These are phyloP conservation scores for Panulirus ornatus DNA, from an alignment of 1,140 invertebrate genomes.

Conservation along the genomic window DNA sequence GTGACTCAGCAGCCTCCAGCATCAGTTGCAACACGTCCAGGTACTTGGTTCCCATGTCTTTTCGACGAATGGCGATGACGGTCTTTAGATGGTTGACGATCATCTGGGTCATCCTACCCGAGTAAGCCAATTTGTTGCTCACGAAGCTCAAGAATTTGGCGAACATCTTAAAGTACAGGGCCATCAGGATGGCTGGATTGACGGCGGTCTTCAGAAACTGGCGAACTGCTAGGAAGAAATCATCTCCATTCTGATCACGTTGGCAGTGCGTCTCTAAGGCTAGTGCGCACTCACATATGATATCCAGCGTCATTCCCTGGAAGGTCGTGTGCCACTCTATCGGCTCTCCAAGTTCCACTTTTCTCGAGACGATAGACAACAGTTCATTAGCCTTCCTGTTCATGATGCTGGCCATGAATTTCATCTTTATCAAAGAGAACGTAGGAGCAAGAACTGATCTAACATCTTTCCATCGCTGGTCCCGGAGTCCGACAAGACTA, in stretches of 20 bases:
- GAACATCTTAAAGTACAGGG: conserved; percentile 77
- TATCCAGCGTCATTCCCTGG: conserved; percentile 79
- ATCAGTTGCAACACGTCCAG: conserved; percentile 74
- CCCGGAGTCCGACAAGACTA: conserved; percentile 77
- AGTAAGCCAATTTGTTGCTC: conserved; percentile 76
- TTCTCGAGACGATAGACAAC: conserved; percentile 75
- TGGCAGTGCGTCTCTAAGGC: conserved; percentile 79
- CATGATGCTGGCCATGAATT: conserved; percentile 78
- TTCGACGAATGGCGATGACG: conserved; percentile 76
- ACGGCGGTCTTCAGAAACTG: conserved; percentile 77
- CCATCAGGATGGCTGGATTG: conserved; percentile 76
- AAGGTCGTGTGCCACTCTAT: conserved; percentile 76
- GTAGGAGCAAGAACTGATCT: conserved; percentile 80
- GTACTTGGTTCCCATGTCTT: conserved; percentile 60
- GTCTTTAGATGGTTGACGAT: conserved; percentile 77
- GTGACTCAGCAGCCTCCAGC: conserved; percentile 68
- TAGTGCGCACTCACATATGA: conserved; percentile 80
- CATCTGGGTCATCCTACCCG: conserved; percentile 77
- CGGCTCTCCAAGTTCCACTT: conserved; percentile 66
- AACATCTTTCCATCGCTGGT: conserved; percentile 80
- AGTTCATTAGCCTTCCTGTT: conserved; percentile 77
- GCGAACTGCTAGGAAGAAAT: conserved; percentile 76
- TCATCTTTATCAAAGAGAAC: conserved; percentile 80
- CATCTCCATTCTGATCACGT: conserved; percentile 77
- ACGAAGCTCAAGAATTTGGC: conserved; percentile 76